Percentiles rank a stretch among this genome's conserved stretches.
These are phyloP conservation scores for Petrolisthes cinctipes DNA, from an alignment of 2,888 invertebrate species.

Conservation along the genomic window DNA sequence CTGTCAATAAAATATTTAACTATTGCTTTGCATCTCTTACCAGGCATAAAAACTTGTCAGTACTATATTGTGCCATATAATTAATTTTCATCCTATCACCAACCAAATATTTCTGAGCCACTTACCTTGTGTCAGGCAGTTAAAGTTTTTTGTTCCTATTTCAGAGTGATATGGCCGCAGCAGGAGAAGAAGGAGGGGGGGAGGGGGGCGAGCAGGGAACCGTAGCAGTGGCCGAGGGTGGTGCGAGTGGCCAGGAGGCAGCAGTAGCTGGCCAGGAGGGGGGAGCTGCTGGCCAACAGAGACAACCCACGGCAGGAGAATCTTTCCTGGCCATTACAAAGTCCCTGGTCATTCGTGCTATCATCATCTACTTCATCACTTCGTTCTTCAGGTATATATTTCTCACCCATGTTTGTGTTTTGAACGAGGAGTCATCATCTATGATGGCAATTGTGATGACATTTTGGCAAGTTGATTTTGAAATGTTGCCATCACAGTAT, in stretches of 20 bases:
- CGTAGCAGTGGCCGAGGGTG: conserved; percentile 6
- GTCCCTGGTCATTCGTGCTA: conserved; percentile 85
- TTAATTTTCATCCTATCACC: background rate
- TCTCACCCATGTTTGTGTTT: background rate
- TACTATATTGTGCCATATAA: background rate
- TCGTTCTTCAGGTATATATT: conserved; percentile 79
- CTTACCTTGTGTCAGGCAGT: background rate
- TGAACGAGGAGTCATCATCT: background rate
- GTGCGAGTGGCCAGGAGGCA: background rate
- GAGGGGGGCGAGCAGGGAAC: background rate
- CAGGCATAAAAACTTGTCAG: background rate
- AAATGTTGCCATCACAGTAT: too few relatives aligned
- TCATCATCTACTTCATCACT: conserved; percentile 93
- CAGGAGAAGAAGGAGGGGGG: background rate
- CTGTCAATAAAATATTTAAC: background rate
- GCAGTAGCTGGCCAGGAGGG: conserved; percentile 2
- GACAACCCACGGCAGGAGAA: conserved; percentile 57
- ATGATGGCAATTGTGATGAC: background rate
- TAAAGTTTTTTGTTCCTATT: background rate
- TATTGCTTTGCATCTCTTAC: background rate
- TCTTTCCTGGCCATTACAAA: conserved; percentile 84
- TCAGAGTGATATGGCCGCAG: conserved; percentile 14
- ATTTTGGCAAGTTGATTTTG: too few relatives aligned
- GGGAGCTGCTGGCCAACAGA: conserved; percentile 25
- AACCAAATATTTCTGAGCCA: background rate